Base-by-base conservation (phyloP, 2,888 invertebrate genomes). In the Pollenia amentaria region DNA sequence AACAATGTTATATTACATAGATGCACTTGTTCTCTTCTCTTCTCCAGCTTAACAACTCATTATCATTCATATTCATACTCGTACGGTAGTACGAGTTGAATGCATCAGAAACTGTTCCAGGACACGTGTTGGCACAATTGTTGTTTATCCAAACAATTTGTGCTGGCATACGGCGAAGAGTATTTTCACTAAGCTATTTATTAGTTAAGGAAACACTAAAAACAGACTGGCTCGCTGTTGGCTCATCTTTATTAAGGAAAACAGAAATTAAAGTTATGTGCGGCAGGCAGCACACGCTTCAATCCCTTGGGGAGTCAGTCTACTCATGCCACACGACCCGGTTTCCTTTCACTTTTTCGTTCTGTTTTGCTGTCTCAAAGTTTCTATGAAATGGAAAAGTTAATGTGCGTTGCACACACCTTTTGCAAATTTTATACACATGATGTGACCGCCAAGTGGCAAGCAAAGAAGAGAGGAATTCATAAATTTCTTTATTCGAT, bases 131-230 rank as follows among this genome's bases (percentile, higher is more conserved):
- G 85, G 89, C 88, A 88, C 92, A 92, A 91, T 91, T 91, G 90
- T 91, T 92, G 92, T 92, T 92, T 92, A 92, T 91, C 90, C 92
- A 90, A 92, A 92, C 90, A 91, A 92, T 92, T 92, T 92, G 92
- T 90, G 91, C 89, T 88, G 76, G 65, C 72, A 62, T 65, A 64
- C 46, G 80, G 57, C 29, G 42, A 51, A 44, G 44, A 60, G 42
- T 53, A 69, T 38, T 60, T 81, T 80, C 65, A 55, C 84, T 83
- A 79, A 84, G 84, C 88, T 88, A 87, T 88, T 89, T 88, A 89
- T 89, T 89, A 89, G 89, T 89, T 89, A 86, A 88, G 88, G 85
- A 87, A 88, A 88, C 87, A 88, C 85, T 83, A 80, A 77, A 82
- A 81, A 77, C 77, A 84, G 77, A 48, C 73, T 64, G 40, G 4